phyloP scores from a whole-genome alignment of 2,888 invertebrate species.

The Pristionchus japonicus region DNA sequence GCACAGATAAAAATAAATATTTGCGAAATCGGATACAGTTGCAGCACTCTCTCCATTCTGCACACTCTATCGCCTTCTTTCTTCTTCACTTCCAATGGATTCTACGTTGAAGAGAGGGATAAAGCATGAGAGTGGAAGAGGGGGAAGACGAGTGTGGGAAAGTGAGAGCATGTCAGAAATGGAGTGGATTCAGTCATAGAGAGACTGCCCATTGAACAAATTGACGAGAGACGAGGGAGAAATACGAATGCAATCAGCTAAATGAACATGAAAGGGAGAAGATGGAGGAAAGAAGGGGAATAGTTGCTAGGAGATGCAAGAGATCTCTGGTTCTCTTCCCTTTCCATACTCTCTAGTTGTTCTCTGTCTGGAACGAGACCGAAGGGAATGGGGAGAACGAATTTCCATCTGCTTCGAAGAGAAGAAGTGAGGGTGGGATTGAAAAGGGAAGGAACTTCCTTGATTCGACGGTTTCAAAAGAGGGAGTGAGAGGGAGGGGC shows the following conservation, averaged over 20 bases:
- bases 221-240: not conserved
- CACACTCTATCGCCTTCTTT: not conserved
- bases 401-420: not conserved
- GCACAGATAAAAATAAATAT: not conserved
- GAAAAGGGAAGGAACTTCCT: not conserved
- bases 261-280: not conserved
- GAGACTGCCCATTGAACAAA: not conserved
- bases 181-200: not conserved
- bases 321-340: not conserved
- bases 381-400: not conserved
- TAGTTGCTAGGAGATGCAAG: slow-evolving; percentile 6
- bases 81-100: not conserved
- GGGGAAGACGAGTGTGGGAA: not conserved
- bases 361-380: not conserved
- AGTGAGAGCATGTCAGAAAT: not conserved
- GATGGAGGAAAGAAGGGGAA: not conserved
- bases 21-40: slow-evolving; percentile 24
- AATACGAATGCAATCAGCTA: not conserved
- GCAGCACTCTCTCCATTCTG: slow-evolving; percentile 1
- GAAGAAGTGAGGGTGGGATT: slow-evolving; percentile 1
- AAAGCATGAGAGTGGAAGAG: not conserved
- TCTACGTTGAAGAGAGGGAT: not conserved
- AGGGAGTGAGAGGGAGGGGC: not conserved
- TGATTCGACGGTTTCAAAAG: slow-evolving; percentile 6
- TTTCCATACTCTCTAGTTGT: not conserved